Evolutionary conservation across 2,888 invertebrate genomes (phyloP), one percentile per base, ranked within the genome.

Genomic region (Oscheius sp.): DNA sequence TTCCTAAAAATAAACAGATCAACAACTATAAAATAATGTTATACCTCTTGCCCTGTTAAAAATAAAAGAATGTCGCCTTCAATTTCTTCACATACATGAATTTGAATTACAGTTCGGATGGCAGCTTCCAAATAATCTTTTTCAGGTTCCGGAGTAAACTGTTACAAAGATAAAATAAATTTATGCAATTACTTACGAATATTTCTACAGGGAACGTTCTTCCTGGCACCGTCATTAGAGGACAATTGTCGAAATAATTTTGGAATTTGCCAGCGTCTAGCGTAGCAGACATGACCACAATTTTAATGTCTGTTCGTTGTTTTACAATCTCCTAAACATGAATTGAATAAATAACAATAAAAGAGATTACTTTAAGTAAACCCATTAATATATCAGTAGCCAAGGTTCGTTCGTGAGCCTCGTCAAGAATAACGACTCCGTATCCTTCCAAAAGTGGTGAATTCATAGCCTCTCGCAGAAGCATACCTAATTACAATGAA

Each of bases 341-440:
- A 13, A 25, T 13, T 27, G n/a, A 45, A 23, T 21, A 21, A 16
- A 21, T n/a, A 16, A 25, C 29, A n/a, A n/a, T n/a, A n/a, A n/a
- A n/a, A n/a, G n/a, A n/a, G n/a, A 25, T 7, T 23, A 84, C 84
- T 79, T 88, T 88, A 64, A 91, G 90, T 0, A 99, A 95, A 49
- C 99, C 99, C 99, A 99, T 99, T 0, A 99, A 91, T 71, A 99
- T 96, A 89, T 99, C 99, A 0, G 99, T 99, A 0, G 98, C 96
- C 52, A 99, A 90, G 0, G 99, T 99, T 85, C 99, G 92, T 91
- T 99, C 99, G 90, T 99, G 99, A 87, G 99, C 99, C 89, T 99
- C 99, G 86, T 99, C 99, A 55, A 99, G 93, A 70, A 99, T 90
- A 49, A 97, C 93, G 1, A 96, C 96, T 88, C 96, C 93, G 90